These are phyloP conservation scores for Mallateleia sp. DNA, from an alignment of 2,888 invertebrate genomes.

Conservation along the genomic window DNA sequence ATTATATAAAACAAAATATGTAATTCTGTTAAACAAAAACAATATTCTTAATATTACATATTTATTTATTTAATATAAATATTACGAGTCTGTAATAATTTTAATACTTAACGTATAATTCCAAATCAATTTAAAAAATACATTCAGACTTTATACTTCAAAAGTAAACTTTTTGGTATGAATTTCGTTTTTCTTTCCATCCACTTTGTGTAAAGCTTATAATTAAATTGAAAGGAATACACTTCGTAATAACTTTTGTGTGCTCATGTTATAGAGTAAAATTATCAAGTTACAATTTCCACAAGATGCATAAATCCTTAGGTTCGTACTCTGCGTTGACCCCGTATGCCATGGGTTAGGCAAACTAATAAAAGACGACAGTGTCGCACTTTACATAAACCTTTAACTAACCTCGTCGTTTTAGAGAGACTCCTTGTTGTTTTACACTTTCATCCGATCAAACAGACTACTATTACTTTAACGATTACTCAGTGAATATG, in stretches of 20 bases:
- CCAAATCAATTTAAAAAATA: too few species aligned
- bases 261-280: conserved; percentile 24
- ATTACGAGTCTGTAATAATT: too few species aligned
- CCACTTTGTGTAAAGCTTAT: conserved; percentile 41
- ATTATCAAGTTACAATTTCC: conserved; percentile 66
- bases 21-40: too few species aligned
- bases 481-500: conserved; percentile 56
- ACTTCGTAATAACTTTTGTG: conserved; percentile 62
- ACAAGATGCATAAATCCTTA: conserved; percentile 62
- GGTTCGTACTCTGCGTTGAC: conserved; percentile 50
- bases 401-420: conserved; percentile 70
- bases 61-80: too few species aligned
- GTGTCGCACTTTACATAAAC: conserved; percentile 68
- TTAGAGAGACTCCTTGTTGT: conserved; percentile 60
- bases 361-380: conserved; percentile 70
- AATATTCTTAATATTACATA: too few species aligned
- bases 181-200: conserved; percentile 9
- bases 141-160: too few species aligned
- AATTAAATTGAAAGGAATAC: conserved; percentile 57
- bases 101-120: too few species aligned
- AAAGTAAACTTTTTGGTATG: background rate
- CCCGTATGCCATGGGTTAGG: conserved; percentile 48
- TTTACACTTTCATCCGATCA: conserved; percentile 70
- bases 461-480: conserved; percentile 53
- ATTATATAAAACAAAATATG: too few species aligned